Conservation (phyloP, 1,140 invertebrate species). For the Acromyrmex heyeri region DNA sequence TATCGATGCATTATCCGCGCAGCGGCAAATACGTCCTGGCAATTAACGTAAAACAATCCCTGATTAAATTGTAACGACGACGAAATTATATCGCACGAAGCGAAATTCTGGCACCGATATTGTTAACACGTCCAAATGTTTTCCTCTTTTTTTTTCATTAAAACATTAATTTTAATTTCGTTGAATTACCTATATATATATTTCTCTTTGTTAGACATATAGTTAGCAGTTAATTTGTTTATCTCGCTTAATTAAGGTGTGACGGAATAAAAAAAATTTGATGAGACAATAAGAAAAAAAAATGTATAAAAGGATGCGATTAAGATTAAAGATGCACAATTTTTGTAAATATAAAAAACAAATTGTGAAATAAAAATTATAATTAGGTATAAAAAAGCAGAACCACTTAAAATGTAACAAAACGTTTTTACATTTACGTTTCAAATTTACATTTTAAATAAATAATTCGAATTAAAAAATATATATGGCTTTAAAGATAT, state of each 20-base stretch:
- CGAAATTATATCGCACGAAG: slow-evolving; percentile 43
- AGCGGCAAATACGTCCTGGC: slow-evolving; percentile 55
- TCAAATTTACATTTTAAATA: slow-evolving; percentile 2
- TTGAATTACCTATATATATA: slow-evolving; percentile 19
- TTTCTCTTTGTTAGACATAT: background rate
- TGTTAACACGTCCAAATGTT: slow-evolving; percentile 25
- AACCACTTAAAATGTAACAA: background rate
- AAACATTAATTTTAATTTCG: slow-evolving; percentile 29
- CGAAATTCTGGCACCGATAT: slow-evolving; percentile 44
- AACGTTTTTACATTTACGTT: background rate
- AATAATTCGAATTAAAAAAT: slow-evolving; percentile 9
- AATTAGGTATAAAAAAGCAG: background rate
- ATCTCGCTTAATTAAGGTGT: slow-evolving; percentile 46
- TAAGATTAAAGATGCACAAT: background rate
- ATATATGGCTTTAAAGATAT: slow-evolving; percentile 11
- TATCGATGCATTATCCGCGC: slow-evolving; percentile 60
- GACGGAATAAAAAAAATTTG: slow-evolving; percentile 39
- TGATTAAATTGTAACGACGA: slow-evolving; percentile 63
- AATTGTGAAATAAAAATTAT: slow-evolving; percentile 23
- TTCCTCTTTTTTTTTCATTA: background rate
- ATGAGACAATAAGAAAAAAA: slow-evolving; percentile 2
- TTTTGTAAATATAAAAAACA: slow-evolving; percentile 1
- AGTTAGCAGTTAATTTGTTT: slow-evolving; percentile 36
- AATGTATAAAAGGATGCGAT: background rate
- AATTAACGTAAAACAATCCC: slow-evolving; percentile 64